phyloP scores from a whole-genome alignment of 2,888 invertebrate genomes.

The Seira musarum region DNA sequence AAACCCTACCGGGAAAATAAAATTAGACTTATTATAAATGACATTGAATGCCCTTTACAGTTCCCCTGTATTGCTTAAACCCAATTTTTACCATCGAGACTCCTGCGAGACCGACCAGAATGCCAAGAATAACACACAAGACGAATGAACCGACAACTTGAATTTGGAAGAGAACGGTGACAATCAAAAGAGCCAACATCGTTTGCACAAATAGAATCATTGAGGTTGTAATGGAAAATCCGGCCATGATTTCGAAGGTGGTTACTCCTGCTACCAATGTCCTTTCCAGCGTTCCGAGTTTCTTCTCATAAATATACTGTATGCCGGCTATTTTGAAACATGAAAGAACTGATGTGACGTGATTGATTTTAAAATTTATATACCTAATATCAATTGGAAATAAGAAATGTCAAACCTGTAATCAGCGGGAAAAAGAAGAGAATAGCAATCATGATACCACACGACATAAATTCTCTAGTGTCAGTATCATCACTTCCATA shows the following conservation, averaged over 20 bases:
- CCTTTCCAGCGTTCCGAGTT: constrained; percentile 52
- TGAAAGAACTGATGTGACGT: too few species aligned
- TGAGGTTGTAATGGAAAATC: constrained; percentile 53
- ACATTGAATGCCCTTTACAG: not conserved
- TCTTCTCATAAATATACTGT: constrained; percentile 58
- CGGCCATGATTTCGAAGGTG: constrained; percentile 56
- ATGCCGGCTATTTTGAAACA: constrained; percentile 48
- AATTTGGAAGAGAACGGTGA: constrained; percentile 56
- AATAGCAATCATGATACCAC: constrained; percentile 75
- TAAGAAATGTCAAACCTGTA: constrained; percentile 18
- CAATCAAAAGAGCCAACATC: constrained; percentile 52
- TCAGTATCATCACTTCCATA: constrained; percentile 91
- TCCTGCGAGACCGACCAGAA: constrained; percentile 51
- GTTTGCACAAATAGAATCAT: constrained; percentile 57
- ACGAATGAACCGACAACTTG: constrained; percentile 49
- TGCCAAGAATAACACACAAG: constrained; percentile 31
- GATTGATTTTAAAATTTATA: too few species aligned
- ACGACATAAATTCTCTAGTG: constrained; percentile 98
- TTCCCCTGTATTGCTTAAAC: not conserved
- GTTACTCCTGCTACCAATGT: constrained; percentile 58
- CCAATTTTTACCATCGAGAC: constrained; percentile 54
- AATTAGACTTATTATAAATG: constrained; percentile 9
- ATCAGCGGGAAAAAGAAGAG: constrained; percentile 59
- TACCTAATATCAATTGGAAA: too few species aligned
- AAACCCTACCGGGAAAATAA: constrained; percentile 76